Percentiles rank a stretch among this genome's conserved stretches.
These are phyloP conservation scores for Ploceus nigricollis DNA, from an alignment of 2,113 vertebrate genomes.

Conservation along the genomic window DNA sequence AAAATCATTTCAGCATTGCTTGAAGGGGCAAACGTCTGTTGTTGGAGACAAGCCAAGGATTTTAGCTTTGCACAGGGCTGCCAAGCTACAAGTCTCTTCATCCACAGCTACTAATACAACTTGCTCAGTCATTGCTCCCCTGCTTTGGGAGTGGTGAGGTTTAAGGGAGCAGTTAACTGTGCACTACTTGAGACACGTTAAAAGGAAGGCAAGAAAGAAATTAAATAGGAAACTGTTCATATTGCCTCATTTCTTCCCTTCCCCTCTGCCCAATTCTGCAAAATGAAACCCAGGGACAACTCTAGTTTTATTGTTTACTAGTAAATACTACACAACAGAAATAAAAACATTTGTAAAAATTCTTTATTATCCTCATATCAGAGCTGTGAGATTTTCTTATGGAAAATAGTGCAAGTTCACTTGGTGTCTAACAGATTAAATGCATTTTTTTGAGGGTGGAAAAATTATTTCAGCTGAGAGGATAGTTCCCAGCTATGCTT, in stretches of 20 bases:
- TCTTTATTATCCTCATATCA: background rate
- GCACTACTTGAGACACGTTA: rapidly evolving
- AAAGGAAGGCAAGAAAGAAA: background rate
- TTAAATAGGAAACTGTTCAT: background rate
- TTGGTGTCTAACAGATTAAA: background rate
- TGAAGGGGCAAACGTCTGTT: background rate
- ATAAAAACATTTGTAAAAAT: background rate
- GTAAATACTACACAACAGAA: background rate
- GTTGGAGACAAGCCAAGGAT: background rate
- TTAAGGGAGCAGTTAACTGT: background rate
- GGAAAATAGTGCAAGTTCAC: background rate
- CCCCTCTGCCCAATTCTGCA: background rate
- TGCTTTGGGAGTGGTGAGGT: background rate
- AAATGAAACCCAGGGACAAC: background rate
- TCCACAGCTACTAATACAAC: background rate
- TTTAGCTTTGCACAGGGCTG: background rate
- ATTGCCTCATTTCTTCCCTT: background rate
- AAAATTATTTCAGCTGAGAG: background rate
- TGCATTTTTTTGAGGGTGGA: background rate
- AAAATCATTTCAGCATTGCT: background rate
- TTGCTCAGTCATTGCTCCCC: background rate
- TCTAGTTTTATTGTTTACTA: background rate
- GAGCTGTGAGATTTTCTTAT: background rate
- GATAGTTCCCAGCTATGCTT: background rate
- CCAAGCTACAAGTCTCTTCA: background rate